Evolutionary conservation across 2,888 invertebrate species (phyloP).

Genomic region (Entomobrya multifasciata): DNA sequence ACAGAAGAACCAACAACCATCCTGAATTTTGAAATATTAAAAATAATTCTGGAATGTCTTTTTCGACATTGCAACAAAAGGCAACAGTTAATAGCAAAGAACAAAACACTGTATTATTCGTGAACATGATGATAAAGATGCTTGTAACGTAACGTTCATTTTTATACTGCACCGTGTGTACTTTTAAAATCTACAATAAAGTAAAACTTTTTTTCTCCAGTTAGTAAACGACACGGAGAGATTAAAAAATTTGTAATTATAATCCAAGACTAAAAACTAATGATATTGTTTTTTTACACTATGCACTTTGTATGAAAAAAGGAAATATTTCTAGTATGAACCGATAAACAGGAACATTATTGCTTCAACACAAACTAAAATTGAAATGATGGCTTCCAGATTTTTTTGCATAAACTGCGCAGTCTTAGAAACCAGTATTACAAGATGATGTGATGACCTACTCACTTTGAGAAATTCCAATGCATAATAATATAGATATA

Average conservation of each 20-base stretch:
- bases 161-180: conserved; percentile 8
- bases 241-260: too few relatives aligned
- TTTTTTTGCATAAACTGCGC: too few relatives aligned
- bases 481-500: too few relatives aligned
- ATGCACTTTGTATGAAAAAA: neutral
- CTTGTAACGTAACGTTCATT: conserved; percentile 33
- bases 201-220: neutral
- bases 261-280: too few relatives aligned
- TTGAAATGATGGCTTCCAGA: too few relatives aligned
- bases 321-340: neutral
- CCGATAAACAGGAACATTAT: neutral
- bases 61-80: too few relatives aligned
- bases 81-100: neutral
- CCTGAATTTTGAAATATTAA: too few relatives aligned
- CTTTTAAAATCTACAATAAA: too few relatives aligned
- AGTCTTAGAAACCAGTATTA: too few relatives aligned
- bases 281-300: neutral
- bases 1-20: conserved; percentile 73
- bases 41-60: too few relatives aligned
- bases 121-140: conserved; percentile 7
- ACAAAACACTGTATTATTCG: conserved; percentile 15
- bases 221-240: neutral
- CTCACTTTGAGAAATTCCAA: too few relatives aligned
- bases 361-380: neutral
- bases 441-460: too few relatives aligned